These are phyloP conservation scores for Metopia argyrocephala DNA, from an alignment of 2,888 invertebrate species.

Conservation along the genomic window DNA sequence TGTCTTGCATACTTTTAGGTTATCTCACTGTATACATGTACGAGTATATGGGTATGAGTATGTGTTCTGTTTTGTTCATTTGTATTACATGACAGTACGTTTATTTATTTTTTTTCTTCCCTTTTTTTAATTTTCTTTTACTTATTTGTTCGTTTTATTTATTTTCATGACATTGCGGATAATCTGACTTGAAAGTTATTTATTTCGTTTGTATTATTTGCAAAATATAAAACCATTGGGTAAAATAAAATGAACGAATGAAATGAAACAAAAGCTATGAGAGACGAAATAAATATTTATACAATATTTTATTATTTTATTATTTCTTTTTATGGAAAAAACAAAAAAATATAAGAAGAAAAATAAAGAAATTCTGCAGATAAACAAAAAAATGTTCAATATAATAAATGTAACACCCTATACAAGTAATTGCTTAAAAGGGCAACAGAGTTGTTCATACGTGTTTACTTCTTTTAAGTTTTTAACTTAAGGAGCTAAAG, in stretches of 20 bases:
- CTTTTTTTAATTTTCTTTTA: slow-evolving; percentile 3
- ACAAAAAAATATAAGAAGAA: neutral
- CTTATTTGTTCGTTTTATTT: slow-evolving; percentile 69
- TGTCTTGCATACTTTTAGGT: neutral
- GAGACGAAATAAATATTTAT: slow-evolving; percentile 46
- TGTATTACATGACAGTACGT: slow-evolving; percentile 67
- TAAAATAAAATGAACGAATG: neutral
- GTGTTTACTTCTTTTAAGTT: neutral
- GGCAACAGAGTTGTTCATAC: neutral
- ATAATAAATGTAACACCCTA: slow-evolving; percentile 46
- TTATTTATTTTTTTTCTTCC: neutral
- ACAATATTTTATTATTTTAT: slow-evolving; percentile 21
- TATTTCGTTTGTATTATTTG: slow-evolving; percentile 69
- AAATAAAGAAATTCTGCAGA: neutral
- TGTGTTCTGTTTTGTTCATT: slow-evolving; percentile 19
- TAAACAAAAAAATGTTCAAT: slow-evolving; percentile 3
- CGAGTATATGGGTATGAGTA: neutral
- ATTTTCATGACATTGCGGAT: slow-evolving; percentile 77
- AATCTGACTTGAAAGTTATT: slow-evolving; percentile 77
- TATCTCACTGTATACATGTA: neutral
- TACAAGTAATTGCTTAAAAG: slow-evolving; percentile 43
- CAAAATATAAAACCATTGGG: neutral
- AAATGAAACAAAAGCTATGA: slow-evolving; percentile 17
- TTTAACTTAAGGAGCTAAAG: neutral
- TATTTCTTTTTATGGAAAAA: neutral